Evolutionary conservation across 1,140 invertebrate genomes (phyloP), one percentile per base, ranked within the genome.

Genomic region (Drosophila bocqueti): DNA sequence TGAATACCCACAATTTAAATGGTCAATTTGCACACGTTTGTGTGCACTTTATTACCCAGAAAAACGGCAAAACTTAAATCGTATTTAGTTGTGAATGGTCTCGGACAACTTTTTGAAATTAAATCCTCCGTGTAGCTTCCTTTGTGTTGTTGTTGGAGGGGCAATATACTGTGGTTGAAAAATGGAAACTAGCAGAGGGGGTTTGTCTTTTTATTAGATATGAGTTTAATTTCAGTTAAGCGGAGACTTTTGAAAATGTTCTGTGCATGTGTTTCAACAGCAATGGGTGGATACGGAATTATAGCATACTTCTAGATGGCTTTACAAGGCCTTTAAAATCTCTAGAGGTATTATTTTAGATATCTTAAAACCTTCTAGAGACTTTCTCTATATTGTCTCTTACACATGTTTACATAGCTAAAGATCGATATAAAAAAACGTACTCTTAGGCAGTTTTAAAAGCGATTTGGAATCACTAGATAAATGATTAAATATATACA

Each of bases 1-100:
- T 55, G 15, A 45, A 45, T 62, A 45, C 21, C 57, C 31, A 62
- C 57, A 34, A 18, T 62, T 65, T 65, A 45, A 62, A 36, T 65
- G 58, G 58, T 65, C 58, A 65, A 65, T 65, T 65, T 62, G 63
- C 58, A 21, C 18, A 60, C 26, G 38, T 65, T 65, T 62, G 63
- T 65, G 38, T 26, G 40, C 24, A 62, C 15, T 65, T 62, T 62
- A 66, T 66, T 46, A 4, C 58, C 59, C 64, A 38, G 29, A 63
- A 45, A 46, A 63, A 24, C 13, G 36, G 42, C 38, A 29, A 66
- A 64, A 65, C 49, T 66, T 54, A 29, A 54, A 54, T 67, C 52
- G 31, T 54, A 54, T 66, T 66, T 69, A 43, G 38, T 66, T 66
- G 15, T 45, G 42, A 26, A 52, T 50, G 62, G 13, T 45, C 47